These are phyloP conservation scores for Plectropomus leopardus DNA, from an alignment of 2,113 vertebrate genomes.

Conservation along the genomic window DNA sequence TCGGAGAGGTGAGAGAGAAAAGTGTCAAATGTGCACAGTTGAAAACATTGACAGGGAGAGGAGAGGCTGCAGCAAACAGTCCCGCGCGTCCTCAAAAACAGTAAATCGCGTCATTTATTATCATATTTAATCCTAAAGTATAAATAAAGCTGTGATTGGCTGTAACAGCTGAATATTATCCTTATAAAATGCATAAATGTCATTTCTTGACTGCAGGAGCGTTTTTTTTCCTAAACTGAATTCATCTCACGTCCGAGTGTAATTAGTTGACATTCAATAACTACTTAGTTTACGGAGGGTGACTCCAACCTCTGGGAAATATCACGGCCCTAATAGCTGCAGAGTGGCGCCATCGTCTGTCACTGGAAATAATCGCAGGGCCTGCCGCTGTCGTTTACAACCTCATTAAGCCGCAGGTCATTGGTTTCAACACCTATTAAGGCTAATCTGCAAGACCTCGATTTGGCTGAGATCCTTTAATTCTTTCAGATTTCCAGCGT, in stretches of 20 bases:
- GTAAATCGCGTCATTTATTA: background rate
- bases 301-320: slow-evolving; percentile 72
- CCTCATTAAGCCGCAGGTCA: slow-evolving; percentile 70
- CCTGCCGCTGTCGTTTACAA: slow-evolving; percentile 64
- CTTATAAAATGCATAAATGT: background rate
- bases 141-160: background rate
- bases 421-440: slow-evolving; percentile 77
- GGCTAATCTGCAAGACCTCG: slow-evolving; percentile 72
- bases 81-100: too few relatives aligned
- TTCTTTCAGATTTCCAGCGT: slow-evolving; percentile 41
- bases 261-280: slow-evolving; percentile 81
- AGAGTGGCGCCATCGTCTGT: slow-evolving; percentile 86
- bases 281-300: slow-evolving; percentile 69
- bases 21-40: slow-evolving; percentile 1
- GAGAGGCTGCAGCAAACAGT: background rate
- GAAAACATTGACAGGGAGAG: background rate
- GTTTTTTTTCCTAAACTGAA: slow-evolving; percentile 10
- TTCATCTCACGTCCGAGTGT: slow-evolving; percentile 73
- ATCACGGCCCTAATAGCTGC: slow-evolving; percentile 67
- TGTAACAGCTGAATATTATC: background rate
- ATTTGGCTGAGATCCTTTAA: slow-evolving; percentile 64
- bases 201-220: too few relatives aligned
- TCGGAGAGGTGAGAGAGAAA: slow-evolving; percentile 9
- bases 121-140: background rate
- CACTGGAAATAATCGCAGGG: slow-evolving; percentile 63